Evolutionary conservation across 2,113 vertebrate genomes (phyloP).

Genomic region (Tenebrosternarchus preto): DNA sequence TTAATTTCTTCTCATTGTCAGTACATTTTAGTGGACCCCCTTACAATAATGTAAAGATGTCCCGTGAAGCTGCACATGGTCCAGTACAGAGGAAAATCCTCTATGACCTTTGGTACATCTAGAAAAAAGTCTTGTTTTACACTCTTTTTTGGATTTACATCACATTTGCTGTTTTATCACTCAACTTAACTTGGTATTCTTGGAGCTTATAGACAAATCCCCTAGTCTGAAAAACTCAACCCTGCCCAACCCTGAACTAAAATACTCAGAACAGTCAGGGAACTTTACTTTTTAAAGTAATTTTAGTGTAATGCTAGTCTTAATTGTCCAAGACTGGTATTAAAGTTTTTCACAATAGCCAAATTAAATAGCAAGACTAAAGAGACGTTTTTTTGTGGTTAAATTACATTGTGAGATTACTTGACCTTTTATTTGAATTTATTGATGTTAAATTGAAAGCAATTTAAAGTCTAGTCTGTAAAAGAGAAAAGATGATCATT

Average conservation of each 20-base stretch:
- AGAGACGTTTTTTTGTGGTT: neutral
- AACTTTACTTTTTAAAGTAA: neutral
- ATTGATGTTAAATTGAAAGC: slow-evolving; percentile 25
- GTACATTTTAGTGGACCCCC: slow-evolving; percentile 1
- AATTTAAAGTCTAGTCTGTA: slow-evolving; percentile 3
- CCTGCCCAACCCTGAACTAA: neutral
- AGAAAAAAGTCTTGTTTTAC: neutral
- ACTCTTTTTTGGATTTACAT: neutral
- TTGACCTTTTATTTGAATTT: slow-evolving; percentile 33
- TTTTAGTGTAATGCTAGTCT: neutral
- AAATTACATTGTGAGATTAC: slow-evolving; percentile 2
- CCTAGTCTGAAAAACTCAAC: too few species aligned
- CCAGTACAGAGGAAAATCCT: neutral
- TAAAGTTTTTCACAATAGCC: neutral
- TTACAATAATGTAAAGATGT: neutral
- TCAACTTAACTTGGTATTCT: too few species aligned
- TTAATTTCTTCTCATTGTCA: slow-evolving; percentile 25
- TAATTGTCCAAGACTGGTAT: neutral
- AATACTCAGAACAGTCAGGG: neutral
- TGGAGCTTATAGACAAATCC: too few species aligned
- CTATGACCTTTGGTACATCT: neutral
- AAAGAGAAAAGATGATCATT: slow-evolving; percentile 11
- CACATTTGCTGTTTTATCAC: neutral
- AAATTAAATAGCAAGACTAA: slow-evolving; percentile 15
- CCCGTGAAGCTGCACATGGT: neutral